Base-by-base conservation (phyloP, 2,888 invertebrate species). In the Micoletzkya japonica region DNA sequence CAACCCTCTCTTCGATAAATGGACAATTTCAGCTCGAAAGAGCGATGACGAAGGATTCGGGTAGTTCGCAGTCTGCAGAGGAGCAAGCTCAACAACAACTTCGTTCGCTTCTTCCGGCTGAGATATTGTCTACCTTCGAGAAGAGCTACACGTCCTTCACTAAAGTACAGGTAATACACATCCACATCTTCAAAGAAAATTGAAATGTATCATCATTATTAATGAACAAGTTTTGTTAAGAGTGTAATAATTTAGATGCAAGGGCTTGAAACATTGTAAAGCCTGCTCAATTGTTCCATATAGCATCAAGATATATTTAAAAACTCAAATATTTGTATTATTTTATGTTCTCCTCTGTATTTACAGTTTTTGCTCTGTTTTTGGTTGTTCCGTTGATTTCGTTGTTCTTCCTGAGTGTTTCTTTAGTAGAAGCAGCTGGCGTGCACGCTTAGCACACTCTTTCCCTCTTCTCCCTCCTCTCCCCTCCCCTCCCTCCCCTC, bases 111-210 rank as follows among this genome's bases (percentile, higher is more conserved):
- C 28, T 79, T 2, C 75, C 73, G 1, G 71, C 72, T 36, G 77
- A 79, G 57, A 50, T 79, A 30, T 61, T 75, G n/a, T 73, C 74
- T 57, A 77, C 77, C 4, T 79, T 79, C 70, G 76, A 79, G 36
- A 64, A 74, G 44, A 72, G 50, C 28, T 79, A 70, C 70, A 74
- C 73, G 32, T 59, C 63, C 2, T 79, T 79, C 72, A 76, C 77
- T 36, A 75, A 76, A 70, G 77, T 79, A 56, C 79, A 79, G 72
- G 79, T 77, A 59, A 26, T n/a, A n/a, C n/a, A n/a, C n/a, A n/a
- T n/a, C n/a, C n/a, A n/a, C n/a, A n/a, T n/a, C n/a, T n/a, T n/a
- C n/a, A n/a, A n/a, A n/a, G n/a, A n/a, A n/a, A n/a, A n/a, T n/a
- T n/a, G n/a, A n/a, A n/a, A n/a, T n/a, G n/a, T n/a, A n/a, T n/a